Conservation (phyloP, 2,888 invertebrate genomes). For the Pyrrhia umbra region DNA sequence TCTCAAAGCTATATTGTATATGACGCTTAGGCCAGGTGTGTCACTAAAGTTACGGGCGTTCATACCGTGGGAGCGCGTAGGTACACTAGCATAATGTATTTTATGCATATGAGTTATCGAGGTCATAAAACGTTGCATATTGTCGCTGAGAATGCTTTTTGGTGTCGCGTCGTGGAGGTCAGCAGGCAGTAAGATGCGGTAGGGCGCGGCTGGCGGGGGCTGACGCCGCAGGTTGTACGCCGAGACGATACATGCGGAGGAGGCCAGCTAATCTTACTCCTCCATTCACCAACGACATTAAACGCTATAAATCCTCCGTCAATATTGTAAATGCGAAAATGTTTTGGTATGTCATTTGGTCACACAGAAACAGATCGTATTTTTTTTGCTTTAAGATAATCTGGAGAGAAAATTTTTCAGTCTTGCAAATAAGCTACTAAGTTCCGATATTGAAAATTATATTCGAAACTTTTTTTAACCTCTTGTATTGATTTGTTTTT, state of each 20-base stretch:
- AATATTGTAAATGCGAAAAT: too few species aligned
- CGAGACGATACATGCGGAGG: constrained; percentile 51
- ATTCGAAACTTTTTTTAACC: too few species aligned
- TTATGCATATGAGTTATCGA: constrained; percentile 70
- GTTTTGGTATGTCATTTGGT: too few species aligned
- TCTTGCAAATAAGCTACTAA: too few species aligned
- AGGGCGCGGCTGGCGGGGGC: constrained; percentile 59
- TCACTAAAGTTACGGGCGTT: constrained; percentile 37
- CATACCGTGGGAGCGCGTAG: constrained; percentile 53
- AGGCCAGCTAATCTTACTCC: constrained; percentile 53
- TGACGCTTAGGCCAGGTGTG: constrained; percentile 14
- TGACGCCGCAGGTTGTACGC: constrained; percentile 62
- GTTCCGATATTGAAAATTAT: too few species aligned
- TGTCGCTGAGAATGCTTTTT: constrained; percentile 76
- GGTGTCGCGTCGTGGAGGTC: constrained; percentile 72
- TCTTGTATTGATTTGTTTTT: too few species aligned
- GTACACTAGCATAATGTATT: constrained; percentile 56
- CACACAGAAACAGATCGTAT: too few species aligned
- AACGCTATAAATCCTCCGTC: too few species aligned
- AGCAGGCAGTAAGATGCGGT: constrained; percentile 60
- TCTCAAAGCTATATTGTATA: neutral
- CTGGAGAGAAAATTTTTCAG: too few species aligned
- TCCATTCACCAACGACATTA: constrained; percentile 56
- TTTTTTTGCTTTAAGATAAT: too few species aligned
- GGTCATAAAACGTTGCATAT: constrained; percentile 74